Base-by-base conservation (phyloP, 2,888 invertebrate species). In the Phlogophora meticulosa region DNA sequence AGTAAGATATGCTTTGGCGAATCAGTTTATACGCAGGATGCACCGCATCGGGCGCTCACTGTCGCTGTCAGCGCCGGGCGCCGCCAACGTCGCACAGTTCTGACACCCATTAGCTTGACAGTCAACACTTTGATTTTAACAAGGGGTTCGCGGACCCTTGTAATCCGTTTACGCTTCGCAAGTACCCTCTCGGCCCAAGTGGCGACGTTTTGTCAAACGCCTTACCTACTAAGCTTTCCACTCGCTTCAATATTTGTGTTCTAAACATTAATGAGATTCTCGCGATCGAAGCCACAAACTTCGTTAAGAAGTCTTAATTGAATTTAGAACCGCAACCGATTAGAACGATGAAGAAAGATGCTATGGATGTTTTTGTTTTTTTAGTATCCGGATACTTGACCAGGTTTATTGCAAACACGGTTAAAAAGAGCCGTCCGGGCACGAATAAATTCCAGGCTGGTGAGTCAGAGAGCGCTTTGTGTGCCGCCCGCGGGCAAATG, bases 61-160 rank as follows among this genome's bases (percentile, higher is more conserved):
- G n/a, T n/a, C n/a, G 22, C 13, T 71, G 70, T 59, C 58, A 67
- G 63, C 42, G 46, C 57, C 51, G 32, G 52, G 28, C n/a, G 20
- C 15, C 42, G 15, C 22, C 17, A 24, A 22, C 36, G 24, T 20
- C 61, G 36, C 69, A 67, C 66, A 70, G 68, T 58, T 43, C 82
- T 87, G 88, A 89, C 88, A 87, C 83, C 90, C 89, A 92, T 93
- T 91, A 91, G 87, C 85, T 85, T 85, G 79, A 81, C 86, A 89
- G 92, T 91, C 91, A 92, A 92, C 91, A 90, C 90, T 92, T 91
- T 89, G 91, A 91, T 92, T 91, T 90, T 90, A 91, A 90, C 90
- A 91, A 92, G 90, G 90, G 89, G 78, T 77, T 73, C 74, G 76
- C 81, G 85, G 82, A 90, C 91, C 92, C 89, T 90, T 87, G 88